phyloP scores from a whole-genome alignment of 2,113 vertebrate species.

The Mystacornis crossleyi region DNA sequence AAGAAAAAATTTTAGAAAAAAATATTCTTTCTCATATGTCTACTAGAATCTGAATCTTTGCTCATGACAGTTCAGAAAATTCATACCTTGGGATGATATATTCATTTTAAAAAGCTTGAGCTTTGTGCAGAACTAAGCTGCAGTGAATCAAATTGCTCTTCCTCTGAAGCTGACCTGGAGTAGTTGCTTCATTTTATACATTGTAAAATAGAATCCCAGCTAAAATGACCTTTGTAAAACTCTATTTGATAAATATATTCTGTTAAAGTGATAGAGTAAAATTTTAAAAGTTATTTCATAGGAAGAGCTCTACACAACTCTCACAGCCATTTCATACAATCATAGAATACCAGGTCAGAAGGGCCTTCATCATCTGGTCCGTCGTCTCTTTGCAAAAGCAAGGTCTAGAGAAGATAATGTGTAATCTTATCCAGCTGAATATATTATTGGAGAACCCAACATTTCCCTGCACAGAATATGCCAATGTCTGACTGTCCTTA shows the following conservation, averaged over 20 bases:
- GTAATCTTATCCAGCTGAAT: not conserved
- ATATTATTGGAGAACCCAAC: not conserved
- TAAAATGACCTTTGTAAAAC: not conserved
- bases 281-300: not conserved
- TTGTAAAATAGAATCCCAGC: not conserved
- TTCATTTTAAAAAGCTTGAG: not conserved
- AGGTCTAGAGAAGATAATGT: not conserved
- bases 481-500: not conserved
- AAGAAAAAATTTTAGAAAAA: not conserved
- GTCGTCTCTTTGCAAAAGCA: not conserved
- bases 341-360: not conserved
- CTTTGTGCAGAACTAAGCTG: not conserved
- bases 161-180: not conserved
- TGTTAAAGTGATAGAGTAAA: not conserved
- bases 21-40: not conserved
- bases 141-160: not conserved
- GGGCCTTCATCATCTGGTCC: not conserved
- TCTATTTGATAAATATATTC: not conserved
- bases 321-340: not conserved
- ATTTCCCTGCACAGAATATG: not conserved
- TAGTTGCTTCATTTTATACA: not conserved
- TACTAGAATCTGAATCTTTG: not conserved
- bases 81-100: not conserved
- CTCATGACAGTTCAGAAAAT: not conserved
- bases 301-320: not conserved